Base-by-base conservation (phyloP, 2,113 vertebrate genomes). In the Burhinus bistriatus region DNA sequence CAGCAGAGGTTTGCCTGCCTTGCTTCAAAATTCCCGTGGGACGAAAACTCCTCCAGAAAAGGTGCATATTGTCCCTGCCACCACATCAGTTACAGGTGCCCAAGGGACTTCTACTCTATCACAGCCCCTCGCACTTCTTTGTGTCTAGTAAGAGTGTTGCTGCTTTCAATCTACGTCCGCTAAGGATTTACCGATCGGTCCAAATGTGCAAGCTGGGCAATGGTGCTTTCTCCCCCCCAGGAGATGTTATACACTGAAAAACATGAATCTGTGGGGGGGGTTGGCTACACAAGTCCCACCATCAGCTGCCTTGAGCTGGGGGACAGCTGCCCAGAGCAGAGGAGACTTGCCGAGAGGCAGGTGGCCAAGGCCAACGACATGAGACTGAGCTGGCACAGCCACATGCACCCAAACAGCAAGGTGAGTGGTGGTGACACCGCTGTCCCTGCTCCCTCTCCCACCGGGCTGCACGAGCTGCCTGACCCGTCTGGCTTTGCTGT, bases 121-220 rank as follows among this genome's bases (percentile, higher is more conserved):
- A 29, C 66, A 80, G 44, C 57, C 42, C 69, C 51, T 58, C 59
- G 57, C 34, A 44, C 11, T 18, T 80, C 62, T 64, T 40, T 83
- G 18, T 49, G 34, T 34, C 64, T 89, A 18, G 17, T 61, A 34
- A 87, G n/a, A 87, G 34, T 16, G 83, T 54, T 87, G 54, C 72
- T 69, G 72, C 51, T 93, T 45, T 70, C 36, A 40, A 1, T 40
- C 22, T 30, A 3, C 0, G 0, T 59, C 49, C 94, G 40, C 64
- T 70, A 44, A 70, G 71, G 44, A 38, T 79, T 76, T 40, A 59
- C 66, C 3, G 7, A 22, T 32, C 0, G 1, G 44, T 57, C 66
- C 38, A 42, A 62, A 38, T 0, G 2, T 34, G 19, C 0, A 1
- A 47, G 49, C 27, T 44, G 36, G 45, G 26, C 51, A 66, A 2